Evolutionary conservation across 1,140 invertebrate genomes (phyloP), one percentile per base, ranked within the genome.

Genomic region (Arion vulgaris): DNA sequence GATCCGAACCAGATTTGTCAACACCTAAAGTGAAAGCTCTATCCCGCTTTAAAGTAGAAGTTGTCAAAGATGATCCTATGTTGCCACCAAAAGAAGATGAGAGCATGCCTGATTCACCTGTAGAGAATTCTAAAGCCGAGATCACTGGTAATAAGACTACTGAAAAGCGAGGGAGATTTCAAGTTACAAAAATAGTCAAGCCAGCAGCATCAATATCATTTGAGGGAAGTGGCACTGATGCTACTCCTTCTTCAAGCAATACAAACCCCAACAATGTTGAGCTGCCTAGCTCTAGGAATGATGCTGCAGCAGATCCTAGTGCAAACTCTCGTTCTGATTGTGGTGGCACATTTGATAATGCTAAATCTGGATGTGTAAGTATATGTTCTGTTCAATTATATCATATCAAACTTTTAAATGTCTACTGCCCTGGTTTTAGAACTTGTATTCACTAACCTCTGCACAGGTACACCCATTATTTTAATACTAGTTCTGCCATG

Each of bases 41-140:
- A 28, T 81, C 80, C 5, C 68, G 80, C 23, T 81, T 81, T n/a
- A 81, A 81, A 36, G 80, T 81, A 32, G 80, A 81, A 34, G 36
- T 39, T 69, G 78, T 80, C 45, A 71, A 45, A 26, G 68, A 71
- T 28, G 78, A 80, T 32, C 78, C 78, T 71, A 28, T 80, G 1
- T 66, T 71, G 19, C 5, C 15, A 2, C 62, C 34, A 11, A 39
- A 79, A 69, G 41, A 76, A 51, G 26, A 11, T 53, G 57, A 66
- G n/a, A 80, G 39, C 32, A 79, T 41, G 39, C 1, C 51, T 39
- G 7, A 28, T 28, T 76, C 74, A 41, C 76, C 57, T 79, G 36
- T 26, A 1, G 41, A 80, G 32, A 53, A n/a, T 68, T 23, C 38
- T 66, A 38, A 28, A 34, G 15, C 2, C 7, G 76, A 68, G 39